Evolutionary conservation across 1,140 invertebrate species (phyloP).

Genomic region (Hyles vespertilio): DNA sequence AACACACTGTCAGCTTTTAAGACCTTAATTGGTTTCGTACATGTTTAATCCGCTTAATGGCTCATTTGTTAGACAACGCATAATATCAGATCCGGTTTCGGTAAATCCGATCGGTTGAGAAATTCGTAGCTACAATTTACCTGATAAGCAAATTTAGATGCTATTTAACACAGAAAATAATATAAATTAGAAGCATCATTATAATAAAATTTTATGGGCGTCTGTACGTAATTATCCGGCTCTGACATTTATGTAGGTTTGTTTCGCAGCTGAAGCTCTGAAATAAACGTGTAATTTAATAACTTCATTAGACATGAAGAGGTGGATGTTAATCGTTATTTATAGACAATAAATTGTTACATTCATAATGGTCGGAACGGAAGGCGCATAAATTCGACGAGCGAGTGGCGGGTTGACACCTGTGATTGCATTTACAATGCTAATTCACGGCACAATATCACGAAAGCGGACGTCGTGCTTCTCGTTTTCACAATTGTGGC

Average conservation of each 20-base stretch:
- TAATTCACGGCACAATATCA: slow-evolving; percentile 66
- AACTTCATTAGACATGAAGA: slow-evolving; percentile 36
- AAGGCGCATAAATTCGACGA: slow-evolving; percentile 70
- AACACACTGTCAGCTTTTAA: slow-evolving; percentile 44
- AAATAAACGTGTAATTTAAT: slow-evolving; percentile 24
- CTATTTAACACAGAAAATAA: too few species aligned
- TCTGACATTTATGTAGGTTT: slow-evolving; percentile 4
- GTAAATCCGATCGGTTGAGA: slow-evolving; percentile 5
- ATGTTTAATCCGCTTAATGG: slow-evolving; percentile 54
- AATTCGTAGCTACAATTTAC: too few species aligned
- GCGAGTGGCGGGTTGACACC: slow-evolving; percentile 65
- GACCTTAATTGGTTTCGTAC: slow-evolving; percentile 56
- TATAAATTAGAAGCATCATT: too few species aligned
- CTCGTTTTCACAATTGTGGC: slow-evolving; percentile 39
- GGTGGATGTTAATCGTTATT: slow-evolving; percentile 54
- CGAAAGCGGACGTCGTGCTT: slow-evolving; percentile 48
- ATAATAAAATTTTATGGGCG: slow-evolving; percentile 25
- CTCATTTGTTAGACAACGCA: slow-evolving; percentile 39
- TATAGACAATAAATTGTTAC: slow-evolving; percentile 63
- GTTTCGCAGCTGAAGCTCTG: slow-evolving; percentile 2
- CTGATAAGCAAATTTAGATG: too few species aligned
- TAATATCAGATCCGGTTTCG: slow-evolving; percentile 41
- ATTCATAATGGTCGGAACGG: slow-evolving; percentile 51
- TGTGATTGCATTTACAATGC: slow-evolving; percentile 75
- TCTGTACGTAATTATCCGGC: too few species aligned